Percentiles rank a stretch among this genome's conserved stretches.
These are phyloP conservation scores for Drosophila mayaguana DNA, from an alignment of 2,888 invertebrate species.

Conservation along the genomic window DNA sequence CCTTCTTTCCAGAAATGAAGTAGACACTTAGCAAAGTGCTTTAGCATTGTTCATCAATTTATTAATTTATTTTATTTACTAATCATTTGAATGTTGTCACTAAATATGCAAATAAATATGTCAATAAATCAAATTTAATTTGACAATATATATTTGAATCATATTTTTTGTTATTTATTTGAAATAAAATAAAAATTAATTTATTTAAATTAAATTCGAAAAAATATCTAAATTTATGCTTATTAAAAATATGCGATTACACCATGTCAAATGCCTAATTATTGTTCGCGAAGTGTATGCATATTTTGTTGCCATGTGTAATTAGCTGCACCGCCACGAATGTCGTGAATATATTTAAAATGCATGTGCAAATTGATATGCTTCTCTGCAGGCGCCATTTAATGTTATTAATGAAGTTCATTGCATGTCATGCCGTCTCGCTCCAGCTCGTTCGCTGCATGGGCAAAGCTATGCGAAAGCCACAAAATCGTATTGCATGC, in stretches of 20 bases:
- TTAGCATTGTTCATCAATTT: background rate
- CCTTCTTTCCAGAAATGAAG: constrained; percentile 12
- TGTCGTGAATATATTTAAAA: background rate
- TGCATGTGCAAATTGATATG: background rate
- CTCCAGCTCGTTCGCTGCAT: background rate
- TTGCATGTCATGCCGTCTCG: background rate
- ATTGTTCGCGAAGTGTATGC: background rate
- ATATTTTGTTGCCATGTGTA: background rate
- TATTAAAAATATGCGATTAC: background rate
- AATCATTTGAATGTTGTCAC: too few species aligned
- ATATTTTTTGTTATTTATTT: too few species aligned
- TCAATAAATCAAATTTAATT: background rate
- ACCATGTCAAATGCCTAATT: background rate
- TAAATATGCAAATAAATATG: too few species aligned
- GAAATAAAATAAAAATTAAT: too few species aligned
- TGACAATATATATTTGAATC: too few species aligned
- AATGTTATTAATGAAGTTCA: constrained; percentile 32
- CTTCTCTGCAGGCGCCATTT: constrained; percentile 25
- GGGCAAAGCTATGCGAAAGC: constrained; percentile 25
- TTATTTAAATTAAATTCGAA: too few species aligned
- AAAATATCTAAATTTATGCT: too few species aligned
- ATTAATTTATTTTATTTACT: background rate
- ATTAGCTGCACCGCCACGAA: background rate
- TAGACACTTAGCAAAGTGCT: background rate
- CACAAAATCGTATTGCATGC: constrained; percentile 61